Evolutionary conservation across 2,113 vertebrate species (phyloP), one percentile per base, ranked within the genome.

Genomic region (Montifringilla adamsi): DNA sequence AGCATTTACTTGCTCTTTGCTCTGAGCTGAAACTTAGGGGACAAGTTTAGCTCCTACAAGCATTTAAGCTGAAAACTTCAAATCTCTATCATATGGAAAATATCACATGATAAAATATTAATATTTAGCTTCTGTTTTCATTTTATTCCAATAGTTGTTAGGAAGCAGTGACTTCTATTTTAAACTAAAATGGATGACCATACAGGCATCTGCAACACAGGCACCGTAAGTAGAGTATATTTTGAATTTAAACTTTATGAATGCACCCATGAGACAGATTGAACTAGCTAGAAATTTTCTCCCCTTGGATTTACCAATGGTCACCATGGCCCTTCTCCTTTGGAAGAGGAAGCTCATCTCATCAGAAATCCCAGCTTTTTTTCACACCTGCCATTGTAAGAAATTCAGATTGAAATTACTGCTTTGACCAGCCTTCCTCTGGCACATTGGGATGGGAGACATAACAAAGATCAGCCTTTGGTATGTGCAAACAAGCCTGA

Each of bases 1-100:
- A 91, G 72, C 74, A 85, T 97, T 91, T 94, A 69, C 46, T 68
- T 66, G 28, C 27, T 92, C 64, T 90, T 87, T 80, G 47, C 44
- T 60, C 37, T 52, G 64, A 87, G 39, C 19, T 78, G 67, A 84
- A 94, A 89, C 43, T 58, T 83, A 58, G 55, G 69, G 28, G 9
- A 55, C 16, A 66, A 72, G 18, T 74, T 94, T 72, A 79, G 58
- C 21, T 63, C 27, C 24, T 41, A 20, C 28, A 39, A 0, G 0
- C 4, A 14, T 55, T 68, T 73, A 27, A 85, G 30, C 13, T n/a
- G 41, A 85, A 93, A 87, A 83, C 5, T 53, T 67, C 28, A 87
- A 58, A 69, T 74, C 35, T 93, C 44, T 70, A 33, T 56, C 23
- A 68, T 59, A 43, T 20, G 23, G 53, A 62, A 55, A 55, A 68